Conservation (phyloP, 2,797 vertebrate genomes). For the Acanthiza pusilla region DNA sequence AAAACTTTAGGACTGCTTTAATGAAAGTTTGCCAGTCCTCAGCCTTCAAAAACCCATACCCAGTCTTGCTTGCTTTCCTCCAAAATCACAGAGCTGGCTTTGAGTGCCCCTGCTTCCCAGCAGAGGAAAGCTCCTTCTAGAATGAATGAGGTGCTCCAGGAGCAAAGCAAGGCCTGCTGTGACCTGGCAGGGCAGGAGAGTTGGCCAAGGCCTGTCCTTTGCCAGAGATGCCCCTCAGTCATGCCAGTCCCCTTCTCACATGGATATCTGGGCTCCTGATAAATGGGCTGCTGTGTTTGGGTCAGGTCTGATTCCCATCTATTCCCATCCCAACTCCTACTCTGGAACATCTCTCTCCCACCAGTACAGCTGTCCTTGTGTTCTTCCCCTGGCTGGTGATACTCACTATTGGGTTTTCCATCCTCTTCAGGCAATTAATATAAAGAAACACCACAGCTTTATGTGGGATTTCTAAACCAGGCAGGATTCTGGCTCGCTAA, state of each 20-base stretch:
- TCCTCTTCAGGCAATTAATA: not conserved
- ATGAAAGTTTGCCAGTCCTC: not conserved
- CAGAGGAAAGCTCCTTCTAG: not conserved
- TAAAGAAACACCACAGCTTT: not conserved
- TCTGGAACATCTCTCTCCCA: not conserved
- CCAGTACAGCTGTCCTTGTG: not conserved
- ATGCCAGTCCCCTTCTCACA: fast-evolving
- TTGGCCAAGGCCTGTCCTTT: not conserved
- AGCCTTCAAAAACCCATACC: not conserved
- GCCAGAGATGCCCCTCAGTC: not conserved
- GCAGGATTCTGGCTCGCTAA: not conserved
- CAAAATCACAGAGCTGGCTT: not conserved
- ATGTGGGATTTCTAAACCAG: not conserved
- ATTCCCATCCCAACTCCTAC: not conserved
- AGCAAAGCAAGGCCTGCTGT: not conserved
- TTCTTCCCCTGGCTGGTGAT: not conserved
- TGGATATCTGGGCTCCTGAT: not conserved
- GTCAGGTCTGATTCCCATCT: not conserved
- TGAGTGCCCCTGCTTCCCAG: not conserved
- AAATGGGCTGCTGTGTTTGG: not conserved
- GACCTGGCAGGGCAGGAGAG: not conserved
- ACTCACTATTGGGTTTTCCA: not conserved
- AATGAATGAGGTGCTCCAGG: not conserved
- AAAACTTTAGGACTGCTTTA: not conserved
- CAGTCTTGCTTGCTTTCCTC: not conserved